Evolutionary conservation across 2,888 invertebrate species (phyloP), one percentile per base, ranked within the genome.

Genomic region (Dioctria rufipes): DNA sequence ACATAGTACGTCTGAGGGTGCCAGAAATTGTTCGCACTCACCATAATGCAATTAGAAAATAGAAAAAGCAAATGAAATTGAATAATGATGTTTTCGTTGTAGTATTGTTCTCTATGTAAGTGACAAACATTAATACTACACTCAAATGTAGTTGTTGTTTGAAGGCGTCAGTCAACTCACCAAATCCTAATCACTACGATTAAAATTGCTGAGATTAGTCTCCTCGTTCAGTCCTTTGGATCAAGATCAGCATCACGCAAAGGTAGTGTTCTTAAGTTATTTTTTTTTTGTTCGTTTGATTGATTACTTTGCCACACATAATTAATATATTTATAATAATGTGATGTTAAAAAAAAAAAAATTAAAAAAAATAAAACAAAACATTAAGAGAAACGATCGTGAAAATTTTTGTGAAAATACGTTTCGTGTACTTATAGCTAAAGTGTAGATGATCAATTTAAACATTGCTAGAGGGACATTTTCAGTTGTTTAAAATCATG

Each of bases 151-250:
- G 11, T 75, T 60, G 75, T 75, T 75, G 60, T 60, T 60, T 61
- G 60, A 61, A 71, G 75, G 42, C 60, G 43, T 49, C 25, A 25
- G 25, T 25, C 43, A 60, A 61, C 75, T 75, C 75, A 25, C 61
- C 75, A 42, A 75, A 75, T 73, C 58, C 77, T 79, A 82, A 81
- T 81, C 79, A 82, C 25, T 25, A 65, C 82, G 75, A 79, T 81
- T 77, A 81, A 82, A 80, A 51, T 81, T 75, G 61, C 80, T 71
- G 75, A 81, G 78, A 73, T 83, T 80, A 83, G 83, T 83, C 83
- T 83, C 80, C 75, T 80, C 82, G 79, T 81, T 83, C 80, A 83
- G 81, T 83, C 82, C 82, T 81, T 66, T 73, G 80, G 82, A 80
- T 81, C 58, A 81, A 82, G 81, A 82, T 82, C 81, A 80, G 78